phyloP scores from a whole-genome alignment of 2,113 vertebrate species.

The Pitta sordida region DNA sequence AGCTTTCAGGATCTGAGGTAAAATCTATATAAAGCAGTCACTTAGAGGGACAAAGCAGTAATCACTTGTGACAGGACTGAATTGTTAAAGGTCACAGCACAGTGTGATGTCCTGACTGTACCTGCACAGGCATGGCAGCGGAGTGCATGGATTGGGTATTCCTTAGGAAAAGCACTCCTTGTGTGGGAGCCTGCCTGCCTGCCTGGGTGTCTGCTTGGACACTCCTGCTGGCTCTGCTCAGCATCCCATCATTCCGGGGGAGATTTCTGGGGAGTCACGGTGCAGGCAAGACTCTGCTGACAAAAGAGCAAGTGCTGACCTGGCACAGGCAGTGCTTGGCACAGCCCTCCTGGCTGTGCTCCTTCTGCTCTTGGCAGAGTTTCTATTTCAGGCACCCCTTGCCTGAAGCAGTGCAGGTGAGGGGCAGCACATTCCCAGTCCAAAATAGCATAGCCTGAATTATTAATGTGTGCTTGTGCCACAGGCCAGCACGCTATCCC shows the following conservation, averaged over 20 bases:
- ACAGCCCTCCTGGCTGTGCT: neutral
- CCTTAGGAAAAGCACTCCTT: neutral
- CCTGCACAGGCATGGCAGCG: fast-evolving
- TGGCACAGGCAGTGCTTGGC: neutral
- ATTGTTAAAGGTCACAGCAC: neutral
- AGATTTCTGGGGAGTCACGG: neutral
- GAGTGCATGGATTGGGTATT: fast-evolving
- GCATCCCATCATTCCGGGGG: fast-evolving
- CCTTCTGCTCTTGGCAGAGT: neutral
- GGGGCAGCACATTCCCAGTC: neutral
- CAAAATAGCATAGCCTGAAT: neutral
- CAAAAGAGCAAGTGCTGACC: neutral
- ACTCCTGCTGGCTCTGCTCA: fast-evolving
- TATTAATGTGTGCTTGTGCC: neutral
- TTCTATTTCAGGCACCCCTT: neutral
- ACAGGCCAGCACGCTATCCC: fast-evolving
- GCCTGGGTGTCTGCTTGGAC: neutral
- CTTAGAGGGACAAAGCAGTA: neutral
- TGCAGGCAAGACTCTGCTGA: neutral
- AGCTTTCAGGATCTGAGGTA: neutral
- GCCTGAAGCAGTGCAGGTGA: neutral
- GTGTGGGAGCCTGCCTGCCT: neutral
- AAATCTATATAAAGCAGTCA: neutral
- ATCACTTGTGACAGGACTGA: neutral
- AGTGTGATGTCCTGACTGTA: fast-evolving